These are phyloP conservation scores for Tapera naevia DNA, from an alignment of 2,797 vertebrate genomes.

Conservation along the genomic window DNA sequence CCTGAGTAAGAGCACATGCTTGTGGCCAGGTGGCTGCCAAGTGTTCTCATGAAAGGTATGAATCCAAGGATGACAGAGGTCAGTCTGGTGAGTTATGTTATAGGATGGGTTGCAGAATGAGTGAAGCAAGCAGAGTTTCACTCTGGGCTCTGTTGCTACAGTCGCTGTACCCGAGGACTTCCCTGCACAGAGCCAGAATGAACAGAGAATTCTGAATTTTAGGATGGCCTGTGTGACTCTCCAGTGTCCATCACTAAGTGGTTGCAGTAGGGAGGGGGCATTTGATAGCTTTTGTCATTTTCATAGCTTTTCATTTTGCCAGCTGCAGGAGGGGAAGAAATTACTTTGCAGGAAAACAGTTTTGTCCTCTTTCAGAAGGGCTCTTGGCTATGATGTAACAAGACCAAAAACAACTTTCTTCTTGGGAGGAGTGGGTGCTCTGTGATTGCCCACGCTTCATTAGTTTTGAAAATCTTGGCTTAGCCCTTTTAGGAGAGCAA, in stretches of 20 bases:
- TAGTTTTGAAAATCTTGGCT: background rate
- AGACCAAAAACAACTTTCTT: background rate
- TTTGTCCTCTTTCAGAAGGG: background rate
- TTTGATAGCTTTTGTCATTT: background rate
- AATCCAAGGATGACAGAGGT: background rate
- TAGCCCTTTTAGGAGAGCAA: background rate
- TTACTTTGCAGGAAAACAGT: background rate
- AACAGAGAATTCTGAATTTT: background rate
- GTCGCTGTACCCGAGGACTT: background rate
- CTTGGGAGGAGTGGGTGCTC: background rate
- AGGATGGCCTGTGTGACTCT: background rate
- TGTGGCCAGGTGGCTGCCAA: background rate
- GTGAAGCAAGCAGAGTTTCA: background rate
- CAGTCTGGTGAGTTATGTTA: background rate
- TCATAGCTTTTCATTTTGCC: background rate
- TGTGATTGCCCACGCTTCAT: background rate
- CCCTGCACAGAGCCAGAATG: background rate
- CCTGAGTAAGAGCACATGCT: background rate
- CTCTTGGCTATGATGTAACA: background rate
- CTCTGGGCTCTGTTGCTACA: background rate
- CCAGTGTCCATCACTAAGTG: background rate
- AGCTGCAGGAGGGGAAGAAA: background rate
- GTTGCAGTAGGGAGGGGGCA: background rate
- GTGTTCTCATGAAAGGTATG: background rate
- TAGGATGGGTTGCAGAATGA: background rate